Conservation (phyloP, 2,888 invertebrate species). For the Agonopterix subpropinquella region DNA sequence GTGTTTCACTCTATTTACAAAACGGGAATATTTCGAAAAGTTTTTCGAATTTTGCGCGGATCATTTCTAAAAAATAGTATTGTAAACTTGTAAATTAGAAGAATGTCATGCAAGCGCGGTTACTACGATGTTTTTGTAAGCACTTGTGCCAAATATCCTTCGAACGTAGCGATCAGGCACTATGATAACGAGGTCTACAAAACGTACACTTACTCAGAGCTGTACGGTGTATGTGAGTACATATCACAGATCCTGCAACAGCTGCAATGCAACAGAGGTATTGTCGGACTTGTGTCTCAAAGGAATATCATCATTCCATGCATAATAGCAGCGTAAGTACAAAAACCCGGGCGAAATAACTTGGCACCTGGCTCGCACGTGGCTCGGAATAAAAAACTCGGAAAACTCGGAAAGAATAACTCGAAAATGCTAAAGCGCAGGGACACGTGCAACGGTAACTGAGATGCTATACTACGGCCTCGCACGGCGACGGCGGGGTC, state of each 20-base stretch:
- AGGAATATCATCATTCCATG: slow-evolving; percentile 71
- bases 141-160: slow-evolving; percentile 51
- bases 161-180: slow-evolving; percentile 46
- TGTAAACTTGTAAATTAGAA: not conserved
- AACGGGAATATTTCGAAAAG: too few species aligned
- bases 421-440: too few species aligned
- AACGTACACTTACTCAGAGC: slow-evolving; percentile 58
- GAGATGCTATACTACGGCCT: too few species aligned
- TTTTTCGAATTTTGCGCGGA: too few species aligned
- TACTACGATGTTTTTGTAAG: slow-evolving; percentile 61
- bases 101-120: slow-evolving; percentile 42
- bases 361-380: too few species aligned
- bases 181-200: slow-evolving; percentile 39
- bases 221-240: slow-evolving; percentile 63
- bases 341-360: too few species aligned
- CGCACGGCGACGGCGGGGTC: too few species aligned
- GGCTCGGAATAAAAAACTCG: too few species aligned
- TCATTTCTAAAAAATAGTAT: too few species aligned
- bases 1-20: too few species aligned
- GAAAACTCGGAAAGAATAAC: too few species aligned
- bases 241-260: slow-evolving; percentile 57
- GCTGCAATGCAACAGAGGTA: slow-evolving; percentile 44
- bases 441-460: too few species aligned
- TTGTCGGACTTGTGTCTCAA: slow-evolving; percentile 65
- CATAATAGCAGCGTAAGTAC: slow-evolving; percentile 74